Percentiles rank a stretch among this genome's conserved stretches.
Conservation (phyloP, 2,113 vertebrate genomes). For the Cyphomyrus discorhynchus region DNA sequence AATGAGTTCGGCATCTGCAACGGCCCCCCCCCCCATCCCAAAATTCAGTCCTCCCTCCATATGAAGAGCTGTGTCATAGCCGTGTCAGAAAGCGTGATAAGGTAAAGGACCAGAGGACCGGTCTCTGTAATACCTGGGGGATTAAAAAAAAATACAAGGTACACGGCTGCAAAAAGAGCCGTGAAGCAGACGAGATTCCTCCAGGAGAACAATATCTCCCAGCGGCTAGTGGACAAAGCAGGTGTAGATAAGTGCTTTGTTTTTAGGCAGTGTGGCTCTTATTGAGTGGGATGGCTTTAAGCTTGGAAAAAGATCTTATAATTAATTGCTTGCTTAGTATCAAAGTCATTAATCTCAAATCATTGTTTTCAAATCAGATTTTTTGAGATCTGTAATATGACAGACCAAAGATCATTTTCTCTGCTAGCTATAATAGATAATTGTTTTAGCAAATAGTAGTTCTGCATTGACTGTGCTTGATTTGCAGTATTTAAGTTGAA, state of each 20-base stretch:
- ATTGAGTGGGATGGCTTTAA: background rate
- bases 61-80: background rate
- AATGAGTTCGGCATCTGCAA: background rate
- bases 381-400: constrained; percentile 2
- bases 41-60: background rate
- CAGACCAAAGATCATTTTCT: background rate
- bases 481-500: background rate
- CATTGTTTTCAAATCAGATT: background rate
- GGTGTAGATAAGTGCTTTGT: background rate
- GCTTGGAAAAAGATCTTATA: background rate
- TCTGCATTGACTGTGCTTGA: background rate
- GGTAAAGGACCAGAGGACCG: background rate
- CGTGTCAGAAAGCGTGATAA: background rate
- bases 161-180: background rate
- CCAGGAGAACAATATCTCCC: background rate
- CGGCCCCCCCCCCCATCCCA: background rate
- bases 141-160: background rate
- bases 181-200: background rate
- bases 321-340: background rate
- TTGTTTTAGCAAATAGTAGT: background rate
- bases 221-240: background rate
- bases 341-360: background rate
- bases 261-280: background rate
- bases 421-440: background rate
- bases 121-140: background rate